phyloP scores from a whole-genome alignment of 1,140 invertebrate genomes.

The Drosophila parvula region DNA sequence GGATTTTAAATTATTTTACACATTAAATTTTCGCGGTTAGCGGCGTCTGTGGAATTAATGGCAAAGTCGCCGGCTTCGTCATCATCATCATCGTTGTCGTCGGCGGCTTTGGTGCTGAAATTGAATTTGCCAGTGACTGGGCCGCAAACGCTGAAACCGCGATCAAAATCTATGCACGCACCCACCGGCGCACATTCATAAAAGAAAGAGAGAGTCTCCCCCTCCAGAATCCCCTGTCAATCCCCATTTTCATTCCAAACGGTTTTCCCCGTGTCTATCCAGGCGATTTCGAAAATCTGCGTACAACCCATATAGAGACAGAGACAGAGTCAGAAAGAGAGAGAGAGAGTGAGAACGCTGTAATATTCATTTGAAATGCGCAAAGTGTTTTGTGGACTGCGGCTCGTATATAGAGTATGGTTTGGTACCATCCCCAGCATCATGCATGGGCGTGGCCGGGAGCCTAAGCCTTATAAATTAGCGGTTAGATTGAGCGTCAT shows the following conservation, averaged over 20 bases:
- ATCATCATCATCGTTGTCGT: conserved; percentile 14
- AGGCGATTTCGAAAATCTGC: conserved; percentile 47
- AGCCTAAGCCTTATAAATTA: conserved; percentile 75
- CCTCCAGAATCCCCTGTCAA: conserved; percentile 5
- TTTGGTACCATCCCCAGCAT: background rate
- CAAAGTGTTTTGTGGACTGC: conserved; percentile 59
- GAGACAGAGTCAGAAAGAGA: background rate
- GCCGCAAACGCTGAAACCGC: conserved; percentile 72
- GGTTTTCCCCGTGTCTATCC: conserved; percentile 10
- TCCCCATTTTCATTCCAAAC: conserved; percentile 12
- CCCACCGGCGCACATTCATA: conserved; percentile 23
- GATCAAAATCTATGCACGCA: conserved; percentile 65
- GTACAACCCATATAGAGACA: conserved; percentile 8
- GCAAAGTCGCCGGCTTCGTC: conserved; percentile 27
- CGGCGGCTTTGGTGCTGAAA: conserved; percentile 57
- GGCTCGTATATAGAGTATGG: conserved; percentile 2
- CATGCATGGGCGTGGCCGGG: conserved; percentile 13
- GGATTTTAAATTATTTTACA: conserved; percentile 40
- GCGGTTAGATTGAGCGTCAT: conserved; percentile 79
- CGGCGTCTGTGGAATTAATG: conserved; percentile 48
- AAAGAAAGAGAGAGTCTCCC: background rate
- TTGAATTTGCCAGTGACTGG: conserved; percentile 66
- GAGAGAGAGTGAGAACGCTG: conserved; percentile 14
- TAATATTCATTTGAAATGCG: conserved; percentile 75
- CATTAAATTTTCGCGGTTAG: conserved; percentile 63